Conservation (phyloP, 2,113 vertebrate species). For the Puma concolor region DNA sequence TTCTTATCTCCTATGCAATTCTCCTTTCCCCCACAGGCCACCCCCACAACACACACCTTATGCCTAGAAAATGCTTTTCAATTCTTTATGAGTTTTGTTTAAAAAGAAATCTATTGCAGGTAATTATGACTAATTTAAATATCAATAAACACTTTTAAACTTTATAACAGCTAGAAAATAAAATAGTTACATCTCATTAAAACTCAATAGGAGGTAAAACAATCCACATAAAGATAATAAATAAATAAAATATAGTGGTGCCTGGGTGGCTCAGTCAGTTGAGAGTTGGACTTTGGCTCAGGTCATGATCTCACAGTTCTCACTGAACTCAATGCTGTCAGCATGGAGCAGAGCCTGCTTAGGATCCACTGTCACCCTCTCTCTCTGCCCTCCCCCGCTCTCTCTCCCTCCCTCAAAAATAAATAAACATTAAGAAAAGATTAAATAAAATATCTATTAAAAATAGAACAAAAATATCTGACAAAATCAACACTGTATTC, state of each 20-base stretch:
- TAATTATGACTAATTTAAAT: constrained; percentile 59
- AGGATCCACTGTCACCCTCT: too few relatives aligned
- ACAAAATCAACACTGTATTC: not conserved
- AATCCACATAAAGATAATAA: constrained; percentile 21
- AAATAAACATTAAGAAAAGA: not conserved
- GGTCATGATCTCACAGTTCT: too few relatives aligned
- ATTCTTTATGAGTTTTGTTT: constrained; percentile 33
- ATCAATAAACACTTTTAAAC: constrained; percentile 12
- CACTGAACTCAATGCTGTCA: too few relatives aligned
- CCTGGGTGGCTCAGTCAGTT: too few relatives aligned
- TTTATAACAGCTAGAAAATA: constrained; percentile 51
- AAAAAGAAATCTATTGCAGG: constrained; percentile 41
- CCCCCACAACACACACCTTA: not conserved
- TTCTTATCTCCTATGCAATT: not conserved
- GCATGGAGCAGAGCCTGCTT: too few relatives aligned
- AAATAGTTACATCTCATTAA: constrained; percentile 57
- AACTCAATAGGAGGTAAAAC: constrained; percentile 32
- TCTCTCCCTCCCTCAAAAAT: too few relatives aligned
- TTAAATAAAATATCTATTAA: constrained; percentile 28
- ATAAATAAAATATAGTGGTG: not conserved
- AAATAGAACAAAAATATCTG: not conserved
- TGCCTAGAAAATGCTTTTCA: not conserved
- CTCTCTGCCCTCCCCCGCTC: too few relatives aligned
- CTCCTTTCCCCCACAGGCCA: not conserved
- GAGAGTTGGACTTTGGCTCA: too few relatives aligned